phyloP scores from a whole-genome alignment of 1,140 invertebrate species.

The Periplaneta americana region DNA sequence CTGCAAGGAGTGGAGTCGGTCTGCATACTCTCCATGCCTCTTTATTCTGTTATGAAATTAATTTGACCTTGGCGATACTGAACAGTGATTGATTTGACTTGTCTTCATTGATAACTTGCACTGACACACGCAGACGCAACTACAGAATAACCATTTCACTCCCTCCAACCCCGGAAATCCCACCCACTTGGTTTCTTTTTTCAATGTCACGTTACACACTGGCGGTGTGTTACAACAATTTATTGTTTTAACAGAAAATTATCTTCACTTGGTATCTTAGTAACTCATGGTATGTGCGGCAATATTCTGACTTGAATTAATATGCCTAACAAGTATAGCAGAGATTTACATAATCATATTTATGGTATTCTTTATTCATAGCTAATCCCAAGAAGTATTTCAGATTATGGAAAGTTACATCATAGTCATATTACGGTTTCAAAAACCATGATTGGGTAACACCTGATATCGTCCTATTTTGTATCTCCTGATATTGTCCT shows the following conservation, averaged over 20 bases:
- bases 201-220: not conserved
- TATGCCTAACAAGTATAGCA: not conserved
- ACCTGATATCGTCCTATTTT: too few species aligned
- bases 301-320: not conserved
- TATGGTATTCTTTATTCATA: too few species aligned
- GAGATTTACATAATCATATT: not conserved
- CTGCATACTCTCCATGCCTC: not conserved
- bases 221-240: not conserved
- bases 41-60: not conserved
- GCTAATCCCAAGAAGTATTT: too few species aligned
- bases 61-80: not conserved
- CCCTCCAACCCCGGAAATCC: not conserved
- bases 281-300: not conserved
- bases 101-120: not conserved
- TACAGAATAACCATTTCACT: not conserved
- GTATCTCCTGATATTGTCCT: too few species aligned
- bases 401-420: too few species aligned
- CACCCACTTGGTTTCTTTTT: not conserved
- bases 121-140: not conserved
- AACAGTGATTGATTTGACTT: not conserved
- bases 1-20: not conserved
- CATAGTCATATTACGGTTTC: too few species aligned
- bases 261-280: not conserved
- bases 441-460: too few species aligned
- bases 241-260: not conserved